Percentiles rank a stretch among this genome's conserved stretches.
Evolutionary conservation across 2,797 vertebrate species (phyloP).

Genomic region (Mormyrops boulengeri): DNA sequence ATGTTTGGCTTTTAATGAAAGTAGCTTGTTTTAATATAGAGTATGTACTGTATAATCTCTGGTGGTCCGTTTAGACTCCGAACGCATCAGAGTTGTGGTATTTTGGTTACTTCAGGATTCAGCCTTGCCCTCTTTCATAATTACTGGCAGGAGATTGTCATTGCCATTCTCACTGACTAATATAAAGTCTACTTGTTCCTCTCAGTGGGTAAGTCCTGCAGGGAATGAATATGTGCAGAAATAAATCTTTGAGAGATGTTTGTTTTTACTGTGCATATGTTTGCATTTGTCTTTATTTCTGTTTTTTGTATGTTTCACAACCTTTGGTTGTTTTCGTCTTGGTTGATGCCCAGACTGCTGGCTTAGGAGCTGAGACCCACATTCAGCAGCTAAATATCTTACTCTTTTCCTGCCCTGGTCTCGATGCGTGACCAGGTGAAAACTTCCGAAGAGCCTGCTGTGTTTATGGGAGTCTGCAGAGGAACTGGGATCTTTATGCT

Average conservation of each 20-base stretch:
- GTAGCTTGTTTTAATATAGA: neutral
- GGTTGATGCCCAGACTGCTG: neutral
- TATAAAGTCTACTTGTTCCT: neutral
- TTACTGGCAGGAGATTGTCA: neutral
- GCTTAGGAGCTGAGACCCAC: neutral
- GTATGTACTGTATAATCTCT: neutral
- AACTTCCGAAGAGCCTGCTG: neutral
- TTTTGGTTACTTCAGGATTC: neutral
- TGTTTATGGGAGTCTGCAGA: neutral
- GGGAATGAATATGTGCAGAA: neutral
- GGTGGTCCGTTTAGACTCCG: neutral
- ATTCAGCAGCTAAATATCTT: neutral
- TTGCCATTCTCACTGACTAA: neutral
- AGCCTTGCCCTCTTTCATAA: neutral
- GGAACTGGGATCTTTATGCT: neutral
- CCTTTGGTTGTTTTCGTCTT: neutral
- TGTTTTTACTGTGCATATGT: neutral
- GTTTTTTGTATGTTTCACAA: neutral
- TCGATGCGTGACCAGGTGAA: neutral
- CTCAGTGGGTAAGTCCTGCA: neutral
- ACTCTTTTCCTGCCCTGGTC: neutral
- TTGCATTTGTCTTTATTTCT: neutral
- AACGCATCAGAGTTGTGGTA: neutral
- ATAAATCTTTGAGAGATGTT: neutral
- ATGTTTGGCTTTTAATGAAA: neutral